Evolutionary conservation across 2,888 invertebrate species (phyloP), one percentile per base, ranked within the genome.

Genomic region (Dendrolimus pini): DNA sequence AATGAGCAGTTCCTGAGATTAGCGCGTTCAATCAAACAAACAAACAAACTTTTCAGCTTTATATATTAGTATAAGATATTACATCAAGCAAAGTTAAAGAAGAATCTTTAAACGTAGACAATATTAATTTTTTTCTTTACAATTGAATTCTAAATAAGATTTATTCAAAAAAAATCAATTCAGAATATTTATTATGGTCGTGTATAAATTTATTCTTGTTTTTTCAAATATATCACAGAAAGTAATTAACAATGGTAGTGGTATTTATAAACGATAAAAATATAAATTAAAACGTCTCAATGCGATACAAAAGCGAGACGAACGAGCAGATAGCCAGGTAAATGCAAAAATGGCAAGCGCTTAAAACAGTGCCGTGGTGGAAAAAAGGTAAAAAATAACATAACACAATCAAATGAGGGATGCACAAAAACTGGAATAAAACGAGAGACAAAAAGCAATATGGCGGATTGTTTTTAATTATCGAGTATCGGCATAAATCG

Each of bases 391-490:
- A 47, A 62, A 63, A 74, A 85, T 82, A 82, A 75, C 83, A 74
- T 70, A 78, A 82, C 77, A 88, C 89, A 90, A 90, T 90, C 89
- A 90, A 88, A 90, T 89, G 89, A 89, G 86, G 81, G 89, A 87
- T 83, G 85, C 78, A 85, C 85, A 87, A 87, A 88, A 89, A 89
- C 83, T 80, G 84, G 83, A 77, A 83, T 83, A 88, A 89, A 87
- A 85, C 70, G 75, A 82, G 77, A 75, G 75, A 86, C 83, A 88
- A 87, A 87, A 90, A 88, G 77, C 82, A 85, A 84, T 80, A 89
- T 89, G 89, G 89, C 89, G 89, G 89, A 89, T 90, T 90, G 90
- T 90, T 90, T 90, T 90, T 90, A 90, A 90, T 90, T 90, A 90
- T 89, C 89, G 85, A 89, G 87, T 89, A 90, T 90, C 89, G 89